A percentile compares a stretch with the other conserved stretches of the same genome.
Conservation (phyloP, 2,888 invertebrate genomes). For the Scaptodrosophila latifasciaeformis region DNA sequence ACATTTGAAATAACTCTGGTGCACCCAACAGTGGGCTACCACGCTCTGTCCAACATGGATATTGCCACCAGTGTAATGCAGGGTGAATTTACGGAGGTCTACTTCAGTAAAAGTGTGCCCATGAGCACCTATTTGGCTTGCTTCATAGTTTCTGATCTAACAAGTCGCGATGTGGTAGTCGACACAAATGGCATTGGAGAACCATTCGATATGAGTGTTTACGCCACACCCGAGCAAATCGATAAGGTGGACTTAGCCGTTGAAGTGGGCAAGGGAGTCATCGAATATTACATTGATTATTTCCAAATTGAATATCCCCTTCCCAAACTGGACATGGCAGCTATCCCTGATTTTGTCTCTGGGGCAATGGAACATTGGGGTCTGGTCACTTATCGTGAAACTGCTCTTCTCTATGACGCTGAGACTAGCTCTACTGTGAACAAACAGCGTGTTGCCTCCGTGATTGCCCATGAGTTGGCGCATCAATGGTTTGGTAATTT, state of each 20-base stretch:
- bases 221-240: constrained; percentile 84
- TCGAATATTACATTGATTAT: constrained; percentile 88
- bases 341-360: constrained; percentile 75
- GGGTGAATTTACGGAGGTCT: constrained; percentile 79
- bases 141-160: constrained; percentile 94
- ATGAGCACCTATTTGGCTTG: constrained; percentile 97
- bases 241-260: constrained; percentile 87
- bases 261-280: constrained; percentile 82
- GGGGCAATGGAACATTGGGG: constrained; percentile 99
- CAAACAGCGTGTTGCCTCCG: constrained; percentile 85
- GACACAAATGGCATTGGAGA: constrained; percentile 77
- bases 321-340: constrained; percentile 84
- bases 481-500: constrained; percentile 95
- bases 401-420: constrained; percentile 85
- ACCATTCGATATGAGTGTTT: constrained; percentile 83
- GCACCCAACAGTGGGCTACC: constrained; percentile 81
- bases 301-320: constrained; percentile 91
- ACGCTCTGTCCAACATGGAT: constrained; percentile 93
- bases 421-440: constrained; percentile 84
- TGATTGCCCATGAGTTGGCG: constrained; percentile 94
- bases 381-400: constrained; percentile 93
- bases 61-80: constrained; percentile 66
- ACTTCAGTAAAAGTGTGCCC: constrained; percentile 87
- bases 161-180: constrained; percentile 76
- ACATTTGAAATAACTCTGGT: constrained; percentile 86